phyloP scores from a whole-genome alignment of 2,888 invertebrate species.

The Priocnemis perturbator region DNA sequence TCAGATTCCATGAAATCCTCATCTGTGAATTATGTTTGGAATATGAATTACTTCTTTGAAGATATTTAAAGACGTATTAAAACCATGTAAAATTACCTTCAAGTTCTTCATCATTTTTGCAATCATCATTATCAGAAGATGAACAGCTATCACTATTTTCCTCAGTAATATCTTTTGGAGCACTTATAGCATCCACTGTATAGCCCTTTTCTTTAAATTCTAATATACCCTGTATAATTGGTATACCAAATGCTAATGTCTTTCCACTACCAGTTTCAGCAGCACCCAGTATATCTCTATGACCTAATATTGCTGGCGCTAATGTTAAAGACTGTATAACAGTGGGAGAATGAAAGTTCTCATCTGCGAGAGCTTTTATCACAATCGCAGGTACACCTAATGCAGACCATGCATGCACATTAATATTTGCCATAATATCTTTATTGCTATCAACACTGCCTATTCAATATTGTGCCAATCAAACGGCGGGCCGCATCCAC shows the following conservation, averaged over 20 bases:
- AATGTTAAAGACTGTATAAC: slow-evolving; percentile 89
- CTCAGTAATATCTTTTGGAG: not conserved
- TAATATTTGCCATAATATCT: slow-evolving; percentile 57
- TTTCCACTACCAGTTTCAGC: slow-evolving; percentile 99
- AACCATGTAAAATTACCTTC: slow-evolving; percentile 6
- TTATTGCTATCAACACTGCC: slow-evolving; percentile 18
- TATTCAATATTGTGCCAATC: too few relatives aligned
- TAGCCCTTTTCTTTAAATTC: slow-evolving; percentile 76
- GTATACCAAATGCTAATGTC: slow-evolving; percentile 97
- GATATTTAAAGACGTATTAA: not conserved
- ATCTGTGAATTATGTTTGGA: slow-evolving; percentile 10
- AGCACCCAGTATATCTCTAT: slow-evolving; percentile 96
- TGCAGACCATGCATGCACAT: slow-evolving; percentile 81
- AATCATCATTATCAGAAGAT: slow-evolving; percentile 47
- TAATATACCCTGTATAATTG: slow-evolving; percentile 91
- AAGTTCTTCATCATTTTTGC: slow-evolving; percentile 47
- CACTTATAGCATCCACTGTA: not conserved
- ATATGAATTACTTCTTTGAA: not conserved
- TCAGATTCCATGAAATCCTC: slow-evolving; percentile 63
- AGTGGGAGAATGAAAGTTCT: slow-evolving; percentile 89
- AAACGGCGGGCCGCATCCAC: too few relatives aligned
- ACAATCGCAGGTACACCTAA: slow-evolving; percentile 84
- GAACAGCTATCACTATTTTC: too few relatives aligned
- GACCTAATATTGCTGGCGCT: slow-evolving; percentile 90
- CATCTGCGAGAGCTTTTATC: slow-evolving; percentile 84